Conservation (phyloP, 1,140 invertebrate genomes). For the Orchestia grillus region DNA sequence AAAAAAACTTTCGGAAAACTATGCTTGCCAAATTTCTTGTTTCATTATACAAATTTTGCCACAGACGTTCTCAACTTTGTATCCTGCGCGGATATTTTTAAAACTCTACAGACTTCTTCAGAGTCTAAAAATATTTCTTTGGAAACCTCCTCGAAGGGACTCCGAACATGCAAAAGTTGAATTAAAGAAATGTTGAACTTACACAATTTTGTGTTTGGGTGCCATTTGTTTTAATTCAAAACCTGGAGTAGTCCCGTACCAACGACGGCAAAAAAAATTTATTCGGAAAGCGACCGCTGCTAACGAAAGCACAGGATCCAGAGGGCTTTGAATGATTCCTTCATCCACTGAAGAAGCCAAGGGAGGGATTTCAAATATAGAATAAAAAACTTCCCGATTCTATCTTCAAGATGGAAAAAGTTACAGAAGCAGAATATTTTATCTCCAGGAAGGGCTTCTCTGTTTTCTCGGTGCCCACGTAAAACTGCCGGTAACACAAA, state of each 20-base stretch:
- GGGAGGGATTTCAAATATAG: too few relatives aligned
- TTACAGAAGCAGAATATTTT: too few relatives aligned
- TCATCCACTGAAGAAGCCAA: not conserved
- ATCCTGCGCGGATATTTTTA: not conserved
- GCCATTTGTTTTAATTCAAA: not conserved
- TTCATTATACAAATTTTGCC: not conserved
- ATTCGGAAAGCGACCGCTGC: not conserved
- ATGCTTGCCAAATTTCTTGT: not conserved
- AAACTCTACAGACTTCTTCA: not conserved
- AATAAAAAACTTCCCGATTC: too few relatives aligned
- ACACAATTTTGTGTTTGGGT: not conserved
- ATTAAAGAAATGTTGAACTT: not conserved
- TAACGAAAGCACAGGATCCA: not conserved
- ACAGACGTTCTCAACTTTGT: not conserved
- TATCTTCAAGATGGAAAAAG: not conserved
- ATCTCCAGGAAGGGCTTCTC: too few relatives aligned
- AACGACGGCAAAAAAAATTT: not conserved
- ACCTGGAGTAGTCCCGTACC: not conserved
- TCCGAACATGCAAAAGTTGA: not conserved
- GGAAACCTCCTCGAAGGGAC: not conserved
- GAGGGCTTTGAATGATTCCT: not conserved
- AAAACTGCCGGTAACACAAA: too few relatives aligned
- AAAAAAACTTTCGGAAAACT: not conserved
- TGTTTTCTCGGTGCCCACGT: too few relatives aligned
- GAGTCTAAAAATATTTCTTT: not conserved